Percentiles rank a stretch among this genome's conserved stretches.
phyloP scores from a whole-genome alignment of 1,140 invertebrate genomes.

The Coptotermes formosanus region DNA sequence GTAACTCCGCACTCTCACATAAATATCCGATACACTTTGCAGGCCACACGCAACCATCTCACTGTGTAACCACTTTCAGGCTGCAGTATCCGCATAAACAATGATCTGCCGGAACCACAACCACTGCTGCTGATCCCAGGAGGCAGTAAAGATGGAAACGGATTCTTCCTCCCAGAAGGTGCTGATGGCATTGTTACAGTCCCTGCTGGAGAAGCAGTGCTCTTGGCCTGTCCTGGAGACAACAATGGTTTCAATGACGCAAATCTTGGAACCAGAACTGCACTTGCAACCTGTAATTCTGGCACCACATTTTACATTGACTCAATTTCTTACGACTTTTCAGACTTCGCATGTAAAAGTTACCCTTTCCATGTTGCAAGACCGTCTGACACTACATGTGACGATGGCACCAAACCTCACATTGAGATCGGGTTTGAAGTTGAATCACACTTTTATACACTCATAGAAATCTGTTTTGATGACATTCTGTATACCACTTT shows the following conservation, averaged over 20 bases:
- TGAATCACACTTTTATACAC: slow-evolving; percentile 32
- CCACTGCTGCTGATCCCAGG: slow-evolving; percentile 28
- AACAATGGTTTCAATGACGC: slow-evolving; percentile 6
- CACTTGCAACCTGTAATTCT: neutral
- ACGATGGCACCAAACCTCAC: slow-evolving; percentile 22
- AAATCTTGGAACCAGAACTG: neutral
- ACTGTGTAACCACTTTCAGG: slow-evolving; percentile 16
- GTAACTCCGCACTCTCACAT: too few species aligned
- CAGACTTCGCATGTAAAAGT: slow-evolving; percentile 31
- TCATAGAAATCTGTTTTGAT: slow-evolving; percentile 39
- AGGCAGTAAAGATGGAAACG: slow-evolving; percentile 4
- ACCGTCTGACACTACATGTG: slow-evolving; percentile 33
- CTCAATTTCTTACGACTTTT: slow-evolving; percentile 22
- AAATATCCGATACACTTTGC: too few species aligned
- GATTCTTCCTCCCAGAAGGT: slow-evolving; percentile 19
- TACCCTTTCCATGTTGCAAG: slow-evolving; percentile 31
- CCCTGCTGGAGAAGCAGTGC: neutral
- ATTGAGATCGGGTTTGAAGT: slow-evolving; percentile 37
- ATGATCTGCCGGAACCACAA: slow-evolving; percentile 25
- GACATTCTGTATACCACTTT: slow-evolving; percentile 31
- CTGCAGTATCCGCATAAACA: slow-evolving; percentile 25
- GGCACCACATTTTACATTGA: slow-evolving; percentile 27
- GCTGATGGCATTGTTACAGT: slow-evolving; percentile 7
- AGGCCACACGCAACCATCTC: neutral
- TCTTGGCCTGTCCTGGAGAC: slow-evolving; percentile 23